Evolutionary conservation across 2,888 invertebrate species (phyloP).

Genomic region (Chrysomela aeneicollis): DNA sequence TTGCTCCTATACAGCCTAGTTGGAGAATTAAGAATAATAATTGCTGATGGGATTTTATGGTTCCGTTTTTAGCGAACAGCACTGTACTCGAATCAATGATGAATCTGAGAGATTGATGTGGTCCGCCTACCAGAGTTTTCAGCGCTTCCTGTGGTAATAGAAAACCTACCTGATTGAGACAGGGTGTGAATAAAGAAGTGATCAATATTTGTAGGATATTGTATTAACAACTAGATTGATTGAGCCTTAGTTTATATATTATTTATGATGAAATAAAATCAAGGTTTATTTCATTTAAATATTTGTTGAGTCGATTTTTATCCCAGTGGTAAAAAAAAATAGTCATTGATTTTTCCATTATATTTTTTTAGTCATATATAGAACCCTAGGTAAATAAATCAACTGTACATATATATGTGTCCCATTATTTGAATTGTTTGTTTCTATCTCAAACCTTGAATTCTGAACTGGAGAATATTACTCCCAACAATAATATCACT

Average conservation of each 20-base stretch:
- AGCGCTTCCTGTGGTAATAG: neutral
- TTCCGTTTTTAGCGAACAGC: too few relatives aligned
- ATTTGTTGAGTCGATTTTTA: neutral
- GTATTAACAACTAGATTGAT: constrained; percentile 25
- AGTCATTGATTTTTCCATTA: neutral
- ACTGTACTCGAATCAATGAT: neutral
- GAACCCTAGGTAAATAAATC: neutral
- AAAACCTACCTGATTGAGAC: neutral
- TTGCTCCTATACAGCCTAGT: too few relatives aligned
- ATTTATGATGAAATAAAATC: constrained; percentile 4
- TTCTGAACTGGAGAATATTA: too few relatives aligned
- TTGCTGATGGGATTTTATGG: too few relatives aligned
- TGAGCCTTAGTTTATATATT: constrained; percentile 16
- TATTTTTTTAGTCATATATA: neutral
- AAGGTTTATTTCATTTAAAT: neutral
- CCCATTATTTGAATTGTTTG: neutral
- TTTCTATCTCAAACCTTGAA: neutral
- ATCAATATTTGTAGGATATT: constrained; percentile 23
- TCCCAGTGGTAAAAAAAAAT: neutral
- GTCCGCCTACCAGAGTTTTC: neutral
- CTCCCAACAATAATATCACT: too few relatives aligned
- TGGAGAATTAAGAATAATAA: too few relatives aligned
- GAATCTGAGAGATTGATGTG: neutral
- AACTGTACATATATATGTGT: neutral
- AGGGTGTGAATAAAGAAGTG: constrained; percentile 28